phyloP scores from a whole-genome alignment of 2,797 vertebrate species.

The Pachyuromys duprasi region DNA sequence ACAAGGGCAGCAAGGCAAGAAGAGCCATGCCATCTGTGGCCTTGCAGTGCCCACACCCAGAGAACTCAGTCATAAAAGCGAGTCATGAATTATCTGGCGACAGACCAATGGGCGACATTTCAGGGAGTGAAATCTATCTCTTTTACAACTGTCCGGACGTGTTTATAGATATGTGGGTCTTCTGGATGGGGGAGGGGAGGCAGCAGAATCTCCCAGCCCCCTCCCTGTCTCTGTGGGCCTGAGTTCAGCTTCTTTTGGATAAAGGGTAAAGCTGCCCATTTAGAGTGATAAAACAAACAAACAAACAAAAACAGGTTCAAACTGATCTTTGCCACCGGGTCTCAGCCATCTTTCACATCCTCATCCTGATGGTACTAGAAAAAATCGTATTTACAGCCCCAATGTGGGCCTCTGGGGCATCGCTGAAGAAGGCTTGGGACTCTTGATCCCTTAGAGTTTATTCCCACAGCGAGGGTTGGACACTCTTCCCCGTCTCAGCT shows the following conservation, averaged over 20 bases:
- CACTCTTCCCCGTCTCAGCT: not conserved
- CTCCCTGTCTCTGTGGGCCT: not conserved
- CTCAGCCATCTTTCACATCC: not conserved
- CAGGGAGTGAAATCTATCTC: slow-evolving; percentile 65
- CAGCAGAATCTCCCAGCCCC: not conserved
- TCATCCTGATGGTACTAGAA: not conserved
- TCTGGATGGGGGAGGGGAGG: not conserved
- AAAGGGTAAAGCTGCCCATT: not conserved
- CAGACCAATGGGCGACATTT: not conserved
- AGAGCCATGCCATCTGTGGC: not conserved
- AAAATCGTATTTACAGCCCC: not conserved
- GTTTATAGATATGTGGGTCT: slow-evolving; percentile 58
- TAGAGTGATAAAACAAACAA: accelerated
- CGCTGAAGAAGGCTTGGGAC: not conserved
- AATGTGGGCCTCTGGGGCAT: not conserved
- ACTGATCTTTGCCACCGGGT: not conserved
- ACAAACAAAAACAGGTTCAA: not conserved
- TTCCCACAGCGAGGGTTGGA: not conserved
- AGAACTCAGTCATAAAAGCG: not conserved
- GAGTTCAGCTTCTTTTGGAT: not conserved
- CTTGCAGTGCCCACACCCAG: not conserved
- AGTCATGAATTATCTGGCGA: slow-evolving; percentile 58
- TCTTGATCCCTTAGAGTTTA: not conserved
- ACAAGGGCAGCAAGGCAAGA: not conserved
- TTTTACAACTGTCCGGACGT: slow-evolving; percentile 72